Percentiles rank a stretch among this genome's conserved stretches.
phyloP scores from a whole-genome alignment of 1,140 invertebrate species.

The Macrobrachium nipponense region DNA sequence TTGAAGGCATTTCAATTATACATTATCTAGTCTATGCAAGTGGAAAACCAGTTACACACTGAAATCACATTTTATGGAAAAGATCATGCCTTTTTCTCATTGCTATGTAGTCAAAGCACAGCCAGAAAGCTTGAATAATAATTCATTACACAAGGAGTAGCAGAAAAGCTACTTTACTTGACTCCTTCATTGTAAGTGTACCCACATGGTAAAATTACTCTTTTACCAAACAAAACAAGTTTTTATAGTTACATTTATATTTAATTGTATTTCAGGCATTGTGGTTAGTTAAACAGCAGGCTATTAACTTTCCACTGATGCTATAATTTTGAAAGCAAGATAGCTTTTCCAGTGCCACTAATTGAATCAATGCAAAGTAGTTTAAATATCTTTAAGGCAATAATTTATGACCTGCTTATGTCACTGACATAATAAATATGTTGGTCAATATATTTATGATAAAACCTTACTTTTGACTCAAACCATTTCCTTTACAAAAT shows the following conservation, averaged over 20 bases:
- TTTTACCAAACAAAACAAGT: conserved; percentile 7
- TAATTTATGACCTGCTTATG: too few relatives aligned
- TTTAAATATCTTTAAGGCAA: too few relatives aligned
- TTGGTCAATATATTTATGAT: too few relatives aligned
- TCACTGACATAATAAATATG: too few relatives aligned
- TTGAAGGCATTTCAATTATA: conserved; percentile 56
- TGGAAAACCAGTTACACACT: conserved; percentile 59
- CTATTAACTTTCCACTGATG: too few relatives aligned
- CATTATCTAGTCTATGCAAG: conserved; percentile 50
- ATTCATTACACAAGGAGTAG: conserved; percentile 18
- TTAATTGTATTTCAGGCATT: background rate
- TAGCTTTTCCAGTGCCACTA: too few relatives aligned
- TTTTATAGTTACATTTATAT: background rate
- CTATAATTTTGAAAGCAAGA: too few relatives aligned
- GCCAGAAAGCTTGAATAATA: conserved; percentile 45
- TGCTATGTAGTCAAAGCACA: conserved; percentile 57
- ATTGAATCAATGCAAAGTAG: too few relatives aligned
- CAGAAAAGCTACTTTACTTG: conserved; percentile 13
- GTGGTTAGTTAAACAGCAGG: background rate
- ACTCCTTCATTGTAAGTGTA: too few relatives aligned
- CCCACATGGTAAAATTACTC: too few relatives aligned
- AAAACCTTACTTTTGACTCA: too few relatives aligned
- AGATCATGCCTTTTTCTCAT: conserved; percentile 42
- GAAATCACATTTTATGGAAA: conserved; percentile 50
- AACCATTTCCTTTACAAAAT: too few relatives aligned